Evolutionary conservation across 2,113 vertebrate genomes (phyloP).

Genomic region (Microtus montanus): DNA sequence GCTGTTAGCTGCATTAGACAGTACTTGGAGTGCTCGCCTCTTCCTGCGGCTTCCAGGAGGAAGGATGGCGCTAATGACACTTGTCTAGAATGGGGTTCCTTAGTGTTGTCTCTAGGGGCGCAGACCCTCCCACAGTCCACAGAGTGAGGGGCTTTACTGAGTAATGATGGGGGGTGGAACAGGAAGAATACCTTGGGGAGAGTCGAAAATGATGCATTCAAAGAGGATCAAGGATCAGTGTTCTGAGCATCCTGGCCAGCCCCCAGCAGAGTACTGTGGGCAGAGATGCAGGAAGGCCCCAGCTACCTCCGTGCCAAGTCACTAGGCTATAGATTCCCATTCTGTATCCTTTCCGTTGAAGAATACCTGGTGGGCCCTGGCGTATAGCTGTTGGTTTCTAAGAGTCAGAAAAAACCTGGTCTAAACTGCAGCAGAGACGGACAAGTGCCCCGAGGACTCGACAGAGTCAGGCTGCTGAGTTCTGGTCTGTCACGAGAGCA

Average conservation of each 20-base stretch:
- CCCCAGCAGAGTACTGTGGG: not conserved
- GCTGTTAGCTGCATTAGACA: slow-evolving; percentile 55
- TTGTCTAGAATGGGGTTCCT: not conserved
- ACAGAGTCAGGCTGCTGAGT: not conserved
- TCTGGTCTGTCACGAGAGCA: not conserved
- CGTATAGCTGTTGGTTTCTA: not conserved
- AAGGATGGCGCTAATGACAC: not conserved
- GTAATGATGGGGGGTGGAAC: rapidly evolving
- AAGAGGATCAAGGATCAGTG: not conserved
- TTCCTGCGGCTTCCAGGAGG: slow-evolving; percentile 24
- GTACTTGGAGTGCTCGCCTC: slow-evolving; percentile 45
- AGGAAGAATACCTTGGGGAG: not conserved
- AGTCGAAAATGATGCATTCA: not conserved
- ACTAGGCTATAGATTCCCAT: not conserved
- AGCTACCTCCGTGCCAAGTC: not conserved
- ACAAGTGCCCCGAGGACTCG: not conserved
- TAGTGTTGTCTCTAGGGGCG: not conserved
- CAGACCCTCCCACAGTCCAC: not conserved
- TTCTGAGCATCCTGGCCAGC: not conserved
- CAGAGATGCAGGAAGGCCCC: not conserved
- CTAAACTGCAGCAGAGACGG: not conserved
- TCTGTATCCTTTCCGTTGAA: not conserved
- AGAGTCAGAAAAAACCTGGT: not conserved
- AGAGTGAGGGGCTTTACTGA: not conserved
- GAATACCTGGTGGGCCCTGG: not conserved